These are phyloP conservation scores for Magallana ariakensis DNA, from an alignment of 1,140 invertebrate genomes.

Conservation along the genomic window DNA sequence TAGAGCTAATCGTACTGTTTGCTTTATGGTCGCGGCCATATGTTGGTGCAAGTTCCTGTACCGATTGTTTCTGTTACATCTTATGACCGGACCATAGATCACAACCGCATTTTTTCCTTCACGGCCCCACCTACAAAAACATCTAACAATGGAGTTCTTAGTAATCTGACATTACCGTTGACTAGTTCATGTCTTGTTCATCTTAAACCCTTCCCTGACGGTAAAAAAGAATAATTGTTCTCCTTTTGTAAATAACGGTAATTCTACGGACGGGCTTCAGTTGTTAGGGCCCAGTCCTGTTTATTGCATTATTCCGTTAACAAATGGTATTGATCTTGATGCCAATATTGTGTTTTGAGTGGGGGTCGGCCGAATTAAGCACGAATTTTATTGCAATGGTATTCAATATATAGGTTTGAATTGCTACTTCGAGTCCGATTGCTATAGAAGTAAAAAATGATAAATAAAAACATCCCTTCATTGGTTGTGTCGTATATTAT, in stretches of 20 bases:
- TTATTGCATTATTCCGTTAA: conserved; percentile 27
- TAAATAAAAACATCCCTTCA: conserved; percentile 30
- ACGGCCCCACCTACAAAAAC: too few relatives aligned
- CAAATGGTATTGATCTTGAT: conserved; percentile 37
- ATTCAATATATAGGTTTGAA: conserved; percentile 34
- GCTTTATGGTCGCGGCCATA: too few relatives aligned
- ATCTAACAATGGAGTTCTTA: too few relatives aligned
- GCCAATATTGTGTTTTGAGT: conserved; percentile 31
- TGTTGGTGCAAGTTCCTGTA: too few relatives aligned
- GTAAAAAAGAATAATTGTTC: not conserved
- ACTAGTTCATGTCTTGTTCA: too few relatives aligned
- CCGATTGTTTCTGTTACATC: too few relatives aligned
- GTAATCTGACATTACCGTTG: too few relatives aligned
- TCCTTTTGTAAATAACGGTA: conserved; percentile 10
- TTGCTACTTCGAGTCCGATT: conserved; percentile 31
- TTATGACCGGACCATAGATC: too few relatives aligned
- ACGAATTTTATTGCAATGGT: conserved; percentile 28
- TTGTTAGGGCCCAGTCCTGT: not conserved
- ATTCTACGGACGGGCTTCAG: not conserved
- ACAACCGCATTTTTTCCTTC: too few relatives aligned
- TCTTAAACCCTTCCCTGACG: too few relatives aligned
- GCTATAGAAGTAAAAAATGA: conserved; percentile 38
- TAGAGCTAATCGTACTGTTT: too few relatives aligned
- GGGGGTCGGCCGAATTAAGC: conserved; percentile 15
- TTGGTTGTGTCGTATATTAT: conserved; percentile 34